A percentile compares a stretch with the other conserved stretches of the same genome.
phyloP scores from a whole-genome alignment of 2,888 invertebrate species.

The Habrosyne pyritoides region DNA sequence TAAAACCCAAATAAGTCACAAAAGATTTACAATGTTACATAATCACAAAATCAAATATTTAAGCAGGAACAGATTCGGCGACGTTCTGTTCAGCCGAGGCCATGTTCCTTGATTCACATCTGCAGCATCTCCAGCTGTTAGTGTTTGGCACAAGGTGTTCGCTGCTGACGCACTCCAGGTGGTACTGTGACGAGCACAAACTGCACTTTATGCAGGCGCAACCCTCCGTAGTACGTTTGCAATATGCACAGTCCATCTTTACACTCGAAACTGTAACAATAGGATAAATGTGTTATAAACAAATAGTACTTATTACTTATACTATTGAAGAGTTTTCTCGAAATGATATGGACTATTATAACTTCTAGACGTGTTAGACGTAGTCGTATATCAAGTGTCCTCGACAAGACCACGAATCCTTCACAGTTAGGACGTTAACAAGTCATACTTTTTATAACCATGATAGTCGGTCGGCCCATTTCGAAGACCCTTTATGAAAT shows the following conservation, averaged over 20 bases:
- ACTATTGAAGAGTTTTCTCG: too few species aligned
- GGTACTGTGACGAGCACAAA: constrained; percentile 62
- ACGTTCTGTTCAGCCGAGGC: constrained; percentile 28
- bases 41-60: constrained; percentile 13
- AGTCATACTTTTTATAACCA: too few species aligned
- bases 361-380: too few species aligned
- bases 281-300: too few species aligned
- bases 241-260: constrained; percentile 66
- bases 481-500: too few species aligned
- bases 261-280: constrained; percentile 23
- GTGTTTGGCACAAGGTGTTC: constrained; percentile 54
- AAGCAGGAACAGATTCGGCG: constrained; percentile 44
- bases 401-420: too few species aligned
- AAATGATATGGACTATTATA: too few species aligned
- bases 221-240: constrained; percentile 65
- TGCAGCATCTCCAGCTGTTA: constrained; percentile 66
- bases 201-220: constrained; percentile 71
- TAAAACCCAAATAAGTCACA: background rate
- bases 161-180: constrained; percentile 65
- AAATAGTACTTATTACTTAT: too few species aligned
- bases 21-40: constrained; percentile 10
- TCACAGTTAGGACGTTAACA: too few species aligned
- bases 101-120: constrained; percentile 46
- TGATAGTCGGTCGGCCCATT: too few species aligned
- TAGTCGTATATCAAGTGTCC: too few species aligned